Percentiles rank a stretch among this genome's conserved stretches.
Conservation (phyloP, 1,140 invertebrate genomes). For the Drosophila fuyamai region DNA sequence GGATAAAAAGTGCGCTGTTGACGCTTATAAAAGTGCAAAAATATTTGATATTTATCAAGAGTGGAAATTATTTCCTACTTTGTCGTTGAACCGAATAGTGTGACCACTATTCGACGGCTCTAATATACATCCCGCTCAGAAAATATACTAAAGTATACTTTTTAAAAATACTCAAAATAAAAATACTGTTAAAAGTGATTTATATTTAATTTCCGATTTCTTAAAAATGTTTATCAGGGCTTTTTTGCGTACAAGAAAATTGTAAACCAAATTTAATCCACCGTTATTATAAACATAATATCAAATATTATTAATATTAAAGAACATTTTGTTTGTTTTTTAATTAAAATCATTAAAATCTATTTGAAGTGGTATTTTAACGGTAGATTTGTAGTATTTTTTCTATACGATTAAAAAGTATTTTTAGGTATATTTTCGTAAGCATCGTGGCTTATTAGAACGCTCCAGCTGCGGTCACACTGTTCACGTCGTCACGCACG, state of each 20-base stretch:
- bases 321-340: too few relatives aligned
- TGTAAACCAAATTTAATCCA: too few relatives aligned
- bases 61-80: constrained; percentile 60
- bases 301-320: too few relatives aligned
- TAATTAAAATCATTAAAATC: too few relatives aligned
- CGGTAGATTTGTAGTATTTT: too few relatives aligned
- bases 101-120: not conserved
- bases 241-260: too few relatives aligned
- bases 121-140: not conserved
- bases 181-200: too few relatives aligned
- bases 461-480: constrained; percentile 3
- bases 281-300: too few relatives aligned
- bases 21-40: constrained; percentile 47
- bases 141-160: not conserved
- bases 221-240: too few relatives aligned
- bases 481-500: constrained; percentile 56
- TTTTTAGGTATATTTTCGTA: not conserved
- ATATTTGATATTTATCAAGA: constrained; percentile 50
- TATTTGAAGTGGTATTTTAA: too few relatives aligned
- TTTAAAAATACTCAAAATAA: not conserved
- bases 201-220: too few relatives aligned
- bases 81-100: constrained; percentile 23
- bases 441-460: not conserved
- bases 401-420: too few relatives aligned
- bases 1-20: constrained; percentile 10